These are phyloP conservation scores for Ommatoiulus sabulosus DNA, from an alignment of 2,888 invertebrate genomes.

Conservation along the genomic window DNA sequence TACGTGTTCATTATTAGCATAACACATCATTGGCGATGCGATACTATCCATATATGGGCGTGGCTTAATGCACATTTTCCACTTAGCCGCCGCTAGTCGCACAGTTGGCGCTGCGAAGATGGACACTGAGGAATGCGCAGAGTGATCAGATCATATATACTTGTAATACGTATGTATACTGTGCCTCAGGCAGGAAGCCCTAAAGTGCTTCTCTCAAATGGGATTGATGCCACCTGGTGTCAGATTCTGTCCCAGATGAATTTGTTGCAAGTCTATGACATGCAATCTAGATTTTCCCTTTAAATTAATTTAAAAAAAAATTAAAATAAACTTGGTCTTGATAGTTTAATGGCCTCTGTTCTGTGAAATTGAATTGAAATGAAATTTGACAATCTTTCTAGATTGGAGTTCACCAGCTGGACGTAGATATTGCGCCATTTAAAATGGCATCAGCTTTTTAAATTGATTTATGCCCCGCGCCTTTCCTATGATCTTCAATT, in stretches of 20 bases:
- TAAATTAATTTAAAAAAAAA: neutral
- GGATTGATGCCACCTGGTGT: neutral
- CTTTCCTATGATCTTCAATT: conserved; percentile 36
- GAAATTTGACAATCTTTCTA: conserved; percentile 28
- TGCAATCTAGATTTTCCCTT: neutral
- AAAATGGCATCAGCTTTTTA: conserved; percentile 4
- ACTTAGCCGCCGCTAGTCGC: too few species aligned
- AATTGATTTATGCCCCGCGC: conserved; percentile 20
- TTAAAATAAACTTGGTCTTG: neutral
- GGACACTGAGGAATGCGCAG: too few species aligned
- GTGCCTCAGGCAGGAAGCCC: too few species aligned
- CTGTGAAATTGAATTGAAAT: neutral
- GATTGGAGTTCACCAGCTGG: conserved; percentile 13
- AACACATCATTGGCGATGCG: too few species aligned
- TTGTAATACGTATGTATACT: too few species aligned
- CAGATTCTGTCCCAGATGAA: neutral
- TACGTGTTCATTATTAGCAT: too few species aligned
- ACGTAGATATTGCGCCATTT: neutral
- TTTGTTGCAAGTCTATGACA: neutral
- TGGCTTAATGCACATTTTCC: too few species aligned
- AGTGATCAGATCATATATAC: too few species aligned
- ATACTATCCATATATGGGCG: too few species aligned
- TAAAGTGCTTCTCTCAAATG: too few species aligned
- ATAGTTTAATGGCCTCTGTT: conserved; percentile 26
- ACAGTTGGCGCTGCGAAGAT: too few species aligned